Base-by-base conservation (phyloP, 2,888 invertebrate species). In the Rhaphigaster nebulosa region DNA sequence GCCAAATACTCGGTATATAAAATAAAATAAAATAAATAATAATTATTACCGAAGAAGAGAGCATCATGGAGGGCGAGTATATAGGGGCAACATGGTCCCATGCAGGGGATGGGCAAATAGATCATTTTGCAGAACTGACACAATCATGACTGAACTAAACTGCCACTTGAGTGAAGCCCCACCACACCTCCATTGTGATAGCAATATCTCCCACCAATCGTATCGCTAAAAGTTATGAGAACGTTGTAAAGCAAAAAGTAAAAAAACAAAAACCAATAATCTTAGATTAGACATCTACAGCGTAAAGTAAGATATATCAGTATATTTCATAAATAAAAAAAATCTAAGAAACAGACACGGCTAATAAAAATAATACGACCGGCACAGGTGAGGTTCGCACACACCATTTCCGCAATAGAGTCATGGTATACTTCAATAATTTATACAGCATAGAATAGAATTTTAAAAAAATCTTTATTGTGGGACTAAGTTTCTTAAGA, bases 101-200 rank as follows among this genome's bases (percentile, higher is more conserved):
- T 0, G 38, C 15, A 29, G 20, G 70, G 70, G 38, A 76, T 76
- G 20, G 70, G 34, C 18, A 76, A 5, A 8, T 38, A 76, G 70
- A 76, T 76, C 70, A 76, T 76, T 76, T 38, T 76, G 70, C 70
- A 76, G 29, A 76, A 76, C 70, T 34, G 70, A 38, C 70, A 20
- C 70, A 26, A 20, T 76, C 70, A 76, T 76, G 70, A 76, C 70
- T 29, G 65, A 65, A 76, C 70, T 76, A 18, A 76, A 76, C 70
- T 76, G 70, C 5, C 70, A 38, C 38, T 38, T 38, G 70, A 20
- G 18, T 23, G 8, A 6, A 13, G 20, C 38, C 70, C 70, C 70
- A 38, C 70, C 70, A 76, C 70, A 8, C 34, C 29, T 34, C 38
- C 70, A 38, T 20, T 65, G 15, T 23, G 34, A 38, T 76, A 76